Evolutionary conservation across 2,888 invertebrate species (phyloP).

Genomic region (Leptinotarsa haldemani): DNA sequence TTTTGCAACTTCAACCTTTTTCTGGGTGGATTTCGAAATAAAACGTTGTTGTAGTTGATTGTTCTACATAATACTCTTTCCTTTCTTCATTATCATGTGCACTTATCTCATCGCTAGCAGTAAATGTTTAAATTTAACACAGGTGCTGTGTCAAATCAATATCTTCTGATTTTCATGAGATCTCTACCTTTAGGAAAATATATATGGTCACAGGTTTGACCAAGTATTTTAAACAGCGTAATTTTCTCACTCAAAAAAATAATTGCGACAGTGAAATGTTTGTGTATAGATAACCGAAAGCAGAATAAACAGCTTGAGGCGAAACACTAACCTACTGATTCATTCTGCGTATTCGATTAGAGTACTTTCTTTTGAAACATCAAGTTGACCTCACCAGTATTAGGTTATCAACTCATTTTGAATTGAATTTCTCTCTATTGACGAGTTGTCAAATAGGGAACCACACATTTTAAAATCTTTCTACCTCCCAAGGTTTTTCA

Average conservation of each 20-base stretch:
- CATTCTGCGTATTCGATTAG: neutral
- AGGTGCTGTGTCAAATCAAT: too few relatives aligned
- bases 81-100: too few relatives aligned
- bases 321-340: neutral
- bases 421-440: neutral
- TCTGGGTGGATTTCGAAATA: too few relatives aligned
- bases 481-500: constrained; percentile 1
- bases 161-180: too few relatives aligned
- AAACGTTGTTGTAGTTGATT: too few relatives aligned
- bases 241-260: neutral
- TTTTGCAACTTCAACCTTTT: too few relatives aligned
- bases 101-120: too few relatives aligned
- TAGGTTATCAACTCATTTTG: neutral
- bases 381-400: neutral
- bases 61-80: too few relatives aligned
- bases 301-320: neutral
- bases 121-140: too few relatives aligned
- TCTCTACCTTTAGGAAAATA: too few relatives aligned
- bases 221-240: neutral
- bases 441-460: constrained; percentile 6
- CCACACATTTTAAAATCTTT: neutral
- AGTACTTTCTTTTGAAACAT: neutral
- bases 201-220: neutral
- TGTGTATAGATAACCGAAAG: neutral
- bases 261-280: neutral